Evolutionary conservation across 2,888 invertebrate genomes (phyloP).

Genomic region (Argyra leucocephala): DNA sequence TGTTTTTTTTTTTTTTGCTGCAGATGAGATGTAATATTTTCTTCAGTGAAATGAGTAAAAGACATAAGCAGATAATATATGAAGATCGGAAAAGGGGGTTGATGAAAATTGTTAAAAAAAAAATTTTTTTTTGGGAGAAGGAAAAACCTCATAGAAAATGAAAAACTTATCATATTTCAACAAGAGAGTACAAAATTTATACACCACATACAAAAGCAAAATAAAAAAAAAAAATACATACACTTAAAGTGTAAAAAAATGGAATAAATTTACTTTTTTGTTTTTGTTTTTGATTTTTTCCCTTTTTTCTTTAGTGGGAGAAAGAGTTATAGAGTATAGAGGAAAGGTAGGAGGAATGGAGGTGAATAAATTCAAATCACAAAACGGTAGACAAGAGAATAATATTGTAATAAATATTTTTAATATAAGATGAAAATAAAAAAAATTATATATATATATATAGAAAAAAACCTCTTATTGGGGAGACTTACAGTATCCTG

Average conservation of each 20-base stretch:
- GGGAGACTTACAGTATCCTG: too few species aligned
- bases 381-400: neutral
- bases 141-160: neutral
- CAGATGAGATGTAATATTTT: neutral
- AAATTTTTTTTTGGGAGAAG: too few species aligned
- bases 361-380: neutral
- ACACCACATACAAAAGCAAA: neutral
- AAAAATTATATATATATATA: too few species aligned
- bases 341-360: too few species aligned
- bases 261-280: neutral
- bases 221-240: neutral
- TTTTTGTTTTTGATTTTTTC: too few species aligned
- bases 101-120: too few species aligned
- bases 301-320: too few species aligned
- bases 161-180: neutral
- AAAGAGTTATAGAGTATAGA: neutral
- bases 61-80: neutral
- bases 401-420: too few species aligned
- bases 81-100: neutral
- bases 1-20: neutral
- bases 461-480: too few species aligned
- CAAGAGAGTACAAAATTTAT: neutral
- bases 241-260: conserved; percentile 2
- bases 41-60: neutral
- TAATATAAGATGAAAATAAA: too few species aligned